Conservation (phyloP, 2,888 invertebrate species). For the Eurytoma adleriae region DNA sequence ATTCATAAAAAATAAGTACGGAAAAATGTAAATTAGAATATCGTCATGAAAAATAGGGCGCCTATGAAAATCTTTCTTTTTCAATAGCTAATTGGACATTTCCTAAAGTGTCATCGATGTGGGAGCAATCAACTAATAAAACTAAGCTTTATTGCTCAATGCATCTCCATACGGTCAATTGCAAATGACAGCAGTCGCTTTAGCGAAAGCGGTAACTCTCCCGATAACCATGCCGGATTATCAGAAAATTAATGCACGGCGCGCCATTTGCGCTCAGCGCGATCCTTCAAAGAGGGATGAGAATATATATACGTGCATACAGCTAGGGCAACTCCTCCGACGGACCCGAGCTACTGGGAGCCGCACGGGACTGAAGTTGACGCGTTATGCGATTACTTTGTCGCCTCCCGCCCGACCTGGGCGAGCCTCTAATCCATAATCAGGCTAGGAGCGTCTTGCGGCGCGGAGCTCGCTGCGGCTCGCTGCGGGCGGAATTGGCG, state of each 20-base stretch:
- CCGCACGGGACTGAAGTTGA: constrained; percentile 47
- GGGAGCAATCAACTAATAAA: constrained; percentile 29
- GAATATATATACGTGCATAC: neutral
- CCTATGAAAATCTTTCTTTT: too few relatives aligned
- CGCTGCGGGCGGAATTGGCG: constrained; percentile 62
- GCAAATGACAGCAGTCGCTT: constrained; percentile 24
- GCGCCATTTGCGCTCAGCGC: constrained; percentile 8
- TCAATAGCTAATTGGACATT: too few relatives aligned
- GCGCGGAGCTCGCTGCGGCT: constrained; percentile 52
- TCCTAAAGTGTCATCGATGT: neutral
- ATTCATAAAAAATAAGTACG: too few relatives aligned
- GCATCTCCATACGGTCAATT: constrained; percentile 28
- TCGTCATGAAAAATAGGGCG: too few relatives aligned
- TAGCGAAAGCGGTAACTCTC: constrained; percentile 14
- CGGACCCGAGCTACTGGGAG: constrained; percentile 1
- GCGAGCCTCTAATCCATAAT: constrained; percentile 64
- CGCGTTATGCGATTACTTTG: constrained; percentile 43
- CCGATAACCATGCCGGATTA: constrained; percentile 25
- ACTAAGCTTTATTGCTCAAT: constrained; percentile 29
- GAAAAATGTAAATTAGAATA: too few relatives aligned
- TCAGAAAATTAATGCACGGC: constrained; percentile 48
- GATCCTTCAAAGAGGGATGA: constrained; percentile 12
- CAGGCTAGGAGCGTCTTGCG: constrained; percentile 69
- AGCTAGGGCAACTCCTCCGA: neutral
- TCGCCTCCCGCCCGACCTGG: constrained; percentile 10